Percentiles rank a stretch among this genome's conserved stretches.
phyloP scores from a whole-genome alignment of 92 coral and sea anemone species.

The Epizoanthus stellaris region DNA sequence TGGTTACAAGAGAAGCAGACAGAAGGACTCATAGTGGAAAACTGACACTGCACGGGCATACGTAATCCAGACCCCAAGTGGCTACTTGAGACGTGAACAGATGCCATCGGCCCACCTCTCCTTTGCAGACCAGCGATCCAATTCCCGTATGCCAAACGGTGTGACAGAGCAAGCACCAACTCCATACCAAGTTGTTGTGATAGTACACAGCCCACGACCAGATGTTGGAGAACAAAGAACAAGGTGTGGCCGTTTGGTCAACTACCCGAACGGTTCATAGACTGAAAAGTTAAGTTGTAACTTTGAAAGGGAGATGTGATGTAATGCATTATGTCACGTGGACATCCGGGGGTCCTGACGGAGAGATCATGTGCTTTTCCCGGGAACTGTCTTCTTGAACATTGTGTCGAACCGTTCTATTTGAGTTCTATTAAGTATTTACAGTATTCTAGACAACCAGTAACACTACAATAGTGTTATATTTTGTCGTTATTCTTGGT shows the following conservation, averaged over 20 bases:
- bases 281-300: not conserved
- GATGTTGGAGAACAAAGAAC: not conserved
- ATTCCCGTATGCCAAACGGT: not conserved
- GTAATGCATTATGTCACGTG: too few relatives aligned
- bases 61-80: not conserved
- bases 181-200: not conserved
- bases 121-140: not conserved
- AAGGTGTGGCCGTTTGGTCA: not conserved
- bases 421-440: too few relatives aligned
- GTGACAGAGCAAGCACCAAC: not conserved
- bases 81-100: not conserved
- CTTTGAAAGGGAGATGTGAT: not conserved
- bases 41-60: not conserved
- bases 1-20: too few relatives aligned
- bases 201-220: not conserved
- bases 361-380: too few relatives aligned
- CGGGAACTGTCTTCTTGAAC: too few relatives aligned
- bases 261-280: not conserved
- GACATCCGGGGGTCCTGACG: too few relatives aligned
- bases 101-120: not conserved
- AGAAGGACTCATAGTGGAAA: too few relatives aligned
- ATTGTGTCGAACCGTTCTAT: too few relatives aligned
- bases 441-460: too few relatives aligned
- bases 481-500: too few relatives aligned
- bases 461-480: too few relatives aligned